Evolutionary conservation across 2,888 invertebrate genomes (phyloP), one percentile per base, ranked within the genome.

Genomic region (Coelopa pilipes): DNA sequence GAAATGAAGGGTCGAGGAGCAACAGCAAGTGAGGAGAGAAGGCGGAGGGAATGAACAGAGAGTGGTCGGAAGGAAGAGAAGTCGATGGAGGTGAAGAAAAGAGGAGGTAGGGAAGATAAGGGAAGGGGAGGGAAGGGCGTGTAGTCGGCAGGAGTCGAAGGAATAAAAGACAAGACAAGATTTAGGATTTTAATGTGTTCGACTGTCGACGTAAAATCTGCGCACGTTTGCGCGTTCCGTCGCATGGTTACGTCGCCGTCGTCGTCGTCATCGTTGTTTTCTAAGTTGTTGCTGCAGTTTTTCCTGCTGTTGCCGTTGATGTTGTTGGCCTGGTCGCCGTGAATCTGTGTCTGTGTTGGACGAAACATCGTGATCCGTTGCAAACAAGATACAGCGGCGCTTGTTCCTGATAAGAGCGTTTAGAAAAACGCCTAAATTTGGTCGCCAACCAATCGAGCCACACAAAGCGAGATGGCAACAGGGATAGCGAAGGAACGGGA

Each of bases 351-450:
- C 19, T 21, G 11, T 50, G 60, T 62, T 62, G 45, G 66, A 49
- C 15, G 50, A 45, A 63, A 71, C 65, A 63, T 71, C 71, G 63
- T 71, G 65, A 71, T 53, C 55, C 55, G 71, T 71, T 34, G 71
- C 55, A 55, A 24, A 47, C 45, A 49, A 24, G 71, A 65, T 65
- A 50, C 70, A 55, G 55, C 65, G 55, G 65, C 60, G 49, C 60
- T 50, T 13, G 17, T 46, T 13, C n/a, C 63, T 71, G 65, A 65
- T 65, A 65, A 65, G 65, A 49, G 19, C 53, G 19, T 63, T 55
- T 65, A 55, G 71, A 63, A 65, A 65, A 60, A 53, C 65, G 53
- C 62, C 70, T 34, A 57, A 70, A 50, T 60, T 70, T 70, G 10
- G 34, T 34, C 34, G 2, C 34, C 34, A 34, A 34, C 34, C 34